Base-by-base conservation (phyloP, 2,113 vertebrate genomes). In the Hippopotamus amphibius region DNA sequence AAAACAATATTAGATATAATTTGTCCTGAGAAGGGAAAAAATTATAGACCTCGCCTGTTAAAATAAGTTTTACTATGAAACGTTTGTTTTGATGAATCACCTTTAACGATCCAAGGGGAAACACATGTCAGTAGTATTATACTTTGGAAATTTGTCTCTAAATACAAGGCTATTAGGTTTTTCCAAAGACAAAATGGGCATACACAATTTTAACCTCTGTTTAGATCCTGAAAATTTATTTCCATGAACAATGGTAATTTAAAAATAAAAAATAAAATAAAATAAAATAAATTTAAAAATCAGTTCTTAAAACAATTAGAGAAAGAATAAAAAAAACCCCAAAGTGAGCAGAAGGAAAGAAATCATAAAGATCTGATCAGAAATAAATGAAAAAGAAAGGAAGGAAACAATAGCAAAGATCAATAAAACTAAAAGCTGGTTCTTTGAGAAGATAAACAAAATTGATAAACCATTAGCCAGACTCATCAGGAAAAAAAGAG, bases 11-110 rank as follows among this genome's bases (percentile, higher is more conserved):
- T 88, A 96, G 65, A 76, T 37, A 65, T 96, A 91, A 98, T 90
- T 97, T 97, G 88, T 95, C 69, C 93, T 91, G 53, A 50, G 69
- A 95, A 96, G 79, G 92, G 68, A 95, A 97, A 97, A 88, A 96
- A 87, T 96, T 96, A 90, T 61, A 95, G 65, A 98, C 87, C 91
- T 93, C 81, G 89, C 48, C 37, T 96, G 43, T 94, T 74, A 97
- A 97, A 98, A 84, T 88, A 98, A 96, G 48, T 77, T 96, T 97
- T 68, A 86, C 43, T 96, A 48, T 66, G 61, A 97, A 97, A 96
- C 41, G 96, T 79, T 55, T 66, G 74, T 92, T 95, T 90, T 96
- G 61, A 72, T 81, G 96, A 92, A 68, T 15, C 41, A 94, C 43
- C 90, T 82, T 90, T 85, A 93, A 93, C 55, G 33, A 72, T 79